Conservation (phyloP, 2,888 invertebrate species). For the Sisyra nigra region DNA sequence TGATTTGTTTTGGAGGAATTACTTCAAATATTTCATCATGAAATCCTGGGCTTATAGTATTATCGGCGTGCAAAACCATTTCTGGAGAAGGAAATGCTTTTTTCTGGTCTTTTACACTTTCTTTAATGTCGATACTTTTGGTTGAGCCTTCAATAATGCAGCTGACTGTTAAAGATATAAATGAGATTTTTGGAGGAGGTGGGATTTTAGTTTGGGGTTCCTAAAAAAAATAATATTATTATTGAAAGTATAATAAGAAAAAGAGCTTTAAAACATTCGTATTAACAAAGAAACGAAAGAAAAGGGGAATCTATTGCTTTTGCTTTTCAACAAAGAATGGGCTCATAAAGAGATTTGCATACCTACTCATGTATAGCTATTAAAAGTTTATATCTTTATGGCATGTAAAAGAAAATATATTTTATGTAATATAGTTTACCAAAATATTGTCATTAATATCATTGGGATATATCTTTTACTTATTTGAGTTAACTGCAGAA, state of each 20-base stretch:
- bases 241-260: neutral
- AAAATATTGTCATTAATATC: too few species aligned
- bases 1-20: neutral
- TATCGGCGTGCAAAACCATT: too few species aligned
- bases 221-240: neutral
- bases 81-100: neutral
- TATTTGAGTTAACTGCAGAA: too few species aligned
- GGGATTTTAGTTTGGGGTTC: neutral
- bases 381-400: too few species aligned
- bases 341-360: too few species aligned
- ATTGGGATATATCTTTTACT: too few species aligned
- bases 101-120: neutral
- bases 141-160: constrained; percentile 1
- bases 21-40: neutral
- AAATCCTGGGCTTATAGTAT: neutral
- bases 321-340: too few species aligned
- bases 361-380: too few species aligned
- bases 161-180: neutral
- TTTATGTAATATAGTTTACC: too few species aligned
- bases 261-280: neutral
- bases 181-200: neutral
- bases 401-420: too few species aligned
- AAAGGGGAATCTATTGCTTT: too few species aligned
- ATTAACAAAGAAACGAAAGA: neutral
- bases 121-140: neutral